Base-by-base conservation (phyloP, 2,797 vertebrate species). In the Tauraco hartlaubi region DNA sequence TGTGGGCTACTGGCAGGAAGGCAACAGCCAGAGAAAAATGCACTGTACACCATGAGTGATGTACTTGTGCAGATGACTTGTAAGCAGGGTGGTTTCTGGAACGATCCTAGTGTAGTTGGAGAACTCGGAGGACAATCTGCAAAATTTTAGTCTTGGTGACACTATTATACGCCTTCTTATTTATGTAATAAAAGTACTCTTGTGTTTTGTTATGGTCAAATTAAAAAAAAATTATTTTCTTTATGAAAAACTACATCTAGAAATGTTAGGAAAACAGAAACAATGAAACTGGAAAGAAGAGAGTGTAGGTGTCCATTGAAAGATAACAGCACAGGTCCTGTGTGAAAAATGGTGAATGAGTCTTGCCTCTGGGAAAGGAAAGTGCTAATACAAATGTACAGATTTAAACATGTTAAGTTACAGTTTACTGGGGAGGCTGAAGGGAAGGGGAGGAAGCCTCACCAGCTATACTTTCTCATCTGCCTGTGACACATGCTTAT, bases 11-110 rank as follows among this genome's bases (percentile, higher is more conserved):
- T 37, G 48, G 10, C 58, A 78, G 82, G 74, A 88, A n/a, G 64
- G 82, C 88, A 96, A 41, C 61, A 83, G 75, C 49, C 2, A 0
- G 71, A 44, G 21, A 52, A 37, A 88, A 62, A 62, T 2, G 3
- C n/a, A 9, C 56, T 63, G 23, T 62, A 5, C 28, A 22, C 20
- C 29, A 26, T 0, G 4, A 58, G 35, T 0, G 0, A n/a, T 63
- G 41, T 22, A 23, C 35, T 64, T 54, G 33, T 51, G 67, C 82
- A 91, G 75, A 35, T 91, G 72, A 63, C 48, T 91, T 5, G 4
- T 51, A 35, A 91, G 25, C 59, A 77, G 33, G 61, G 21, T 52
- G 23, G 15, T 59, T 91, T 81, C 41, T 90, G 35, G 56, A 69
- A 29, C 1, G 9, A 63, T 83, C n/a, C 13, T 33, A 13, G 19